A percentile compares a stretch with the other conserved stretches of the same genome.
These are phyloP conservation scores for Pantherophis guttatus DNA, from an alignment of 2,113 vertebrate species.

Conservation along the genomic window DNA sequence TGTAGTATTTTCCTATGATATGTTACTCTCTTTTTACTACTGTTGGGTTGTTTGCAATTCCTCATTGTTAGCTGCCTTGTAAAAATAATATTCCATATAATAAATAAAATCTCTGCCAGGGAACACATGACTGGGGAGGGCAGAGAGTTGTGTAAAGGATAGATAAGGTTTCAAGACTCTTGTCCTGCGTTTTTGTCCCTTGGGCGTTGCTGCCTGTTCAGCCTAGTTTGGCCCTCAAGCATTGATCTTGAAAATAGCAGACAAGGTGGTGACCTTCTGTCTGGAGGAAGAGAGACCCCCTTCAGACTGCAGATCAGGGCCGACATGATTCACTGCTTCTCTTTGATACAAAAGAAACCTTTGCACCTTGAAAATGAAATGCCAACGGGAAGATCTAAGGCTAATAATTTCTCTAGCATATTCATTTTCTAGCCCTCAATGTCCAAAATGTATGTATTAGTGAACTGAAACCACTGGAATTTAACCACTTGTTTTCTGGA, in stretches of 20 bases:
- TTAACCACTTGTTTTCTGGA: neutral
- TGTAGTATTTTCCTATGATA: neutral
- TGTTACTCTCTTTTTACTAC: neutral
- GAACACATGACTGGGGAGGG: neutral
- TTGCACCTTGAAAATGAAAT: neutral
- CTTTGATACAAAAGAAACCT: neutral
- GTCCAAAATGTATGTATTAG: neutral
- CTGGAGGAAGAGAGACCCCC: neutral
- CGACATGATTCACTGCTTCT: neutral
- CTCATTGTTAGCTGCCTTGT: neutral
- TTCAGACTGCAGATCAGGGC: neutral
- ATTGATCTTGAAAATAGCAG: neutral
- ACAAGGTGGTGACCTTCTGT: neutral
- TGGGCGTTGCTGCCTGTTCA: neutral
- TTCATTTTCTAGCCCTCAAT: neutral
- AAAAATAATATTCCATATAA: neutral
- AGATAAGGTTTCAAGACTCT: neutral
- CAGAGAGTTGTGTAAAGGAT: neutral
- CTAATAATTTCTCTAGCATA: neutral
- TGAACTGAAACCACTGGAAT: neutral
- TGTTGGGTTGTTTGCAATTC: neutral
- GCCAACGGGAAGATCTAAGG: neutral
- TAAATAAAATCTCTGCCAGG: neutral
- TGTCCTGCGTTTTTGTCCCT: neutral
- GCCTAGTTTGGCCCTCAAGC: neutral